Evolutionary conservation across 2,888 invertebrate genomes (phyloP).

Genomic region (Drosophila maculinotata): DNA sequence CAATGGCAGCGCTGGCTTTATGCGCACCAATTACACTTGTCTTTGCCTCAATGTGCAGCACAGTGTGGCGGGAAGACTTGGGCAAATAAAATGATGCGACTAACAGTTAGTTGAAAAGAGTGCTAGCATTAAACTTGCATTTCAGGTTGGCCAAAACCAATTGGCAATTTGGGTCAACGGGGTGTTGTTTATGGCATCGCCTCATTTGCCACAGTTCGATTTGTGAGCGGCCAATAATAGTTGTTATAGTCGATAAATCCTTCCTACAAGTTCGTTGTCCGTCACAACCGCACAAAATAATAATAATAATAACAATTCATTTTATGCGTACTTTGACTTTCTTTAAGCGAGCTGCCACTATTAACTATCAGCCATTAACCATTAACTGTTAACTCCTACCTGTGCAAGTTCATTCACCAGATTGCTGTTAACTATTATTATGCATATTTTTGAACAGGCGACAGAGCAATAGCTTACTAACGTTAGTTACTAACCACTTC

Average conservation of each 20-base stretch:
- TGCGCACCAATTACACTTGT: constrained; percentile 69
- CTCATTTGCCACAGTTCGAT: constrained; percentile 5
- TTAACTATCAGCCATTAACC: neutral
- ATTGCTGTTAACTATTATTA: constrained; percentile 52
- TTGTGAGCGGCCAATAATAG: neutral
- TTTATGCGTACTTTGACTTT: constrained; percentile 49
- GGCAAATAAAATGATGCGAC: constrained; percentile 36
- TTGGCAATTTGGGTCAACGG: constrained; percentile 65
- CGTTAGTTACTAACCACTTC: constrained; percentile 43
- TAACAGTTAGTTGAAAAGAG: constrained; percentile 53
- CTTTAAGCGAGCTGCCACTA: constrained; percentile 32
- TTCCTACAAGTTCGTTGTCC: constrained; percentile 58
- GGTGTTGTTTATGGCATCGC: constrained; percentile 31
- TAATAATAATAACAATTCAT: too few species aligned
- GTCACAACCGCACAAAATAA: constrained; percentile 30
- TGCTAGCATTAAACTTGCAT: too few species aligned
- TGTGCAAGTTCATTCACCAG: constrained; percentile 65
- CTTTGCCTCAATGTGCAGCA: constrained; percentile 75
- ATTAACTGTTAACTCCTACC: too few species aligned
- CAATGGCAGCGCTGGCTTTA: constrained; percentile 46
- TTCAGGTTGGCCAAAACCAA: constrained; percentile 49
- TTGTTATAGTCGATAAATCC: constrained; percentile 4
- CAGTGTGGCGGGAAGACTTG: constrained; percentile 43
- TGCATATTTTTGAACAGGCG: constrained; percentile 55
- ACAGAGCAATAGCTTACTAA: constrained; percentile 29